Evolutionary conservation across 1,140 invertebrate species (phyloP), one percentile per base, ranked within the genome.

Genomic region (Radopholus similis): DNA sequence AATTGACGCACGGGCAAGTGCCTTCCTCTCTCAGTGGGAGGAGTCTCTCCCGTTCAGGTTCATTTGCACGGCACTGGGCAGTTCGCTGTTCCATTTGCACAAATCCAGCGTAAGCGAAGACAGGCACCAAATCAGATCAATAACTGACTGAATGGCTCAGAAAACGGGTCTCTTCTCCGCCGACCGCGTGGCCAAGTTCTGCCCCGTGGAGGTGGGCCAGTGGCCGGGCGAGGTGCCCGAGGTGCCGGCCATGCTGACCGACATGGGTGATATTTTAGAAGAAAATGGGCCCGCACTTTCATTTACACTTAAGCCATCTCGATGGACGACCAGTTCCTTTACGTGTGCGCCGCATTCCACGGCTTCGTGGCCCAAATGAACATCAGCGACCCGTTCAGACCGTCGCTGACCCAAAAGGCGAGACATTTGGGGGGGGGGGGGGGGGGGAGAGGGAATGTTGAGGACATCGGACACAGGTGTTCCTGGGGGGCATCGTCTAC

Each of bases 301-400:
- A n/a, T n/a, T n/a, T n/a, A n/a, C 21, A 65, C 18, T 64, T 30
- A 70, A 58, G 66, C 34, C 0, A 84, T 97, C 38, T 96, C 93
- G 0, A 80, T 97, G 80, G 93, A 97, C 83, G 95, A 97, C 82
- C 89, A 89, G 67, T 97, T 88, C 81, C 84, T 97, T 0, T 97
- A 95, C 83, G 87, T 95, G 35, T 89, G 88, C 58, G 92, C 91
- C 81, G 97, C 92, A 91, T 78, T 92, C 0, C 93, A 96, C 77
- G 95, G 87, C 15, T 93, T 97, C 81, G 86, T 97, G 4, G 87
- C 92, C 37, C 93, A 97, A 78, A 97, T 97, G 78, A 91, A 97
- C 82, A 90, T 97, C 55, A 88, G 88, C 0, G 88, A 95, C 82
- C 88, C 89, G 0, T 84, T 85, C 47, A 54, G 67, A 15, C 55